Conservation (phyloP, 2,113 vertebrate species). For the Pseudopodoces humilis region DNA sequence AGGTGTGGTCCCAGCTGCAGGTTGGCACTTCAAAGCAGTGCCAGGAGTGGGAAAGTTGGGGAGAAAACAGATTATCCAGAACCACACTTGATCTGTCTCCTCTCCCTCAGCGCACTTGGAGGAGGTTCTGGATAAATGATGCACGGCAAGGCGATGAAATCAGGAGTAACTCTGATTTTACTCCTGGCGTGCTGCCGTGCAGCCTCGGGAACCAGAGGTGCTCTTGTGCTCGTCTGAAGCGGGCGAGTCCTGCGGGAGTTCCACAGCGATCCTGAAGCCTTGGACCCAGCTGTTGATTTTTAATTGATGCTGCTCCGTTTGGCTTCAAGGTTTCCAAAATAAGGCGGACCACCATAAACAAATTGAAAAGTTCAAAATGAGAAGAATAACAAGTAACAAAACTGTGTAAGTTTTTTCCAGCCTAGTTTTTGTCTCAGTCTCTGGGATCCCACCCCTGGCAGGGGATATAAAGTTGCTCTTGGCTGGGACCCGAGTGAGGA, state of each 20-base stretch:
- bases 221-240: not conserved
- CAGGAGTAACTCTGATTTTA: not conserved
- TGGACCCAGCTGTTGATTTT: not conserved
- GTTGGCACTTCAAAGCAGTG: no score
- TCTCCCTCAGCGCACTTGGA: no score
- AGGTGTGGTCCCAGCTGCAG: not conserved
- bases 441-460: not conserved
- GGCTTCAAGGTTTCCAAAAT: not conserved
- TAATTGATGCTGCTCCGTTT: not conserved
- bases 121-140: no score
- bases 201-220: not conserved
- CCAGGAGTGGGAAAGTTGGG: no score
- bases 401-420: not conserved
- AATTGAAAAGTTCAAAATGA: not conserved
- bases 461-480: not conserved
- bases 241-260: not conserved
- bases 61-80: no score
- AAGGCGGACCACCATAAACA: not conserved
- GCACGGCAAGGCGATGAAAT: not conserved
- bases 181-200: not conserved
- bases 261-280: not conserved
- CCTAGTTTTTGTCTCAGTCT: not conserved
- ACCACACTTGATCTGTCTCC: no score
- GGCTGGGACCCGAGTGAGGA: not conserved
- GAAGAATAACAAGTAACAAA: not conserved